Percentiles rank a stretch among this genome's conserved stretches.
Evolutionary conservation across 2,113 vertebrate genomes (phyloP).

Genomic region (Apodemus sylvaticus): DNA sequence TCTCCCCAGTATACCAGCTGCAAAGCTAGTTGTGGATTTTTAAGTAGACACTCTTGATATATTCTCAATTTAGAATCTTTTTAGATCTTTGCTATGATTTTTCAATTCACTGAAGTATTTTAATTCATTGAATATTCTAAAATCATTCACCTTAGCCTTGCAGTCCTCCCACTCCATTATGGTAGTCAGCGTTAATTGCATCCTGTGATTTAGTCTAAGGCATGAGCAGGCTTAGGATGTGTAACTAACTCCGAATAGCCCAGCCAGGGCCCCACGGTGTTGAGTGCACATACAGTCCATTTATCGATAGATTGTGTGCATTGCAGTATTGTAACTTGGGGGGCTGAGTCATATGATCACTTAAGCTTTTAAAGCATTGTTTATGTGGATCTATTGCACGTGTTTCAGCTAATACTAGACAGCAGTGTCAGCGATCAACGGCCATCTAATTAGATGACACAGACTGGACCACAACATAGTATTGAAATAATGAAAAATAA

Average conservation of each 20-base stretch:
- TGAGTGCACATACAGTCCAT: neutral
- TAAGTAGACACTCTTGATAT: neutral
- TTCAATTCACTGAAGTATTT: slow-evolving; percentile 25
- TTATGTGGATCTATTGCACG: neutral
- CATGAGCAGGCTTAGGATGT: neutral
- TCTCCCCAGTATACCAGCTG: neutral
- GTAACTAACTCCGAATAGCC: slow-evolving; percentile 1
- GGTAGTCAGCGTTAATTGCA: slow-evolving; percentile 21
- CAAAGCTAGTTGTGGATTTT: neutral
- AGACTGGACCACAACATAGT: slow-evolving; percentile 1
- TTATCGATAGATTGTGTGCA: neutral
- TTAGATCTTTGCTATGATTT: neutral
- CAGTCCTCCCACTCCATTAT: neutral
- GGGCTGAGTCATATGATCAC: neutral
- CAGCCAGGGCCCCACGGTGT: neutral
- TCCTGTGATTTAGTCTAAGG: slow-evolving; percentile 19
- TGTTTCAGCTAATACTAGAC: slow-evolving; percentile 1
- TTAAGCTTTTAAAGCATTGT: neutral
- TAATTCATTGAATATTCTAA: slow-evolving; percentile 5
- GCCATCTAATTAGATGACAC: neutral
- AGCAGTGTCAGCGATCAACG: neutral
- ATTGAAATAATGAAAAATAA: neutral
- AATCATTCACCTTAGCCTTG: neutral
- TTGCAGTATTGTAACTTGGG: neutral
- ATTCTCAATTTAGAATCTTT: slow-evolving; percentile 31